Conservation (phyloP, 2,888 invertebrate species). For the Eudasyphora cyanicolor region DNA sequence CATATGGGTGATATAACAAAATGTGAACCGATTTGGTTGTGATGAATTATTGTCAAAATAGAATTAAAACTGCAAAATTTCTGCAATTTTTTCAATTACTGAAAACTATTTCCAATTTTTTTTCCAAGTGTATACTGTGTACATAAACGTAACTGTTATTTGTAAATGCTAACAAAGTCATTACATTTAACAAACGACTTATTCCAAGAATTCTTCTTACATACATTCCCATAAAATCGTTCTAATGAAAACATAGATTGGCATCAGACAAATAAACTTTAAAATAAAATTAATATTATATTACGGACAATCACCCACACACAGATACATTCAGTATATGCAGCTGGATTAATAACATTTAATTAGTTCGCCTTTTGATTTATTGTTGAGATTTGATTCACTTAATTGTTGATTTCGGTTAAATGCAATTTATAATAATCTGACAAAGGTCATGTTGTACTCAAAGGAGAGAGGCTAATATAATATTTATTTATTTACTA, state of each 20-base stretch:
- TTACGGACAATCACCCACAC: not conserved
- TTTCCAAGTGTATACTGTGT: not conserved
- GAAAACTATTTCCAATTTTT: too few species aligned
- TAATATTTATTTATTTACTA: too few species aligned
- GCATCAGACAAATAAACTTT: not conserved
- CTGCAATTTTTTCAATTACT: too few species aligned
- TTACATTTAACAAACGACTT: not conserved
- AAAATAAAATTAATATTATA: not conserved
- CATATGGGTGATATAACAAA: not conserved
- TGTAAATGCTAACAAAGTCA: not conserved
- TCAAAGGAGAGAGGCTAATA: too few species aligned
- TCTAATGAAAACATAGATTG: not conserved
- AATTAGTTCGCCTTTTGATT: not conserved
- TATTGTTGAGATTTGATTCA: not conserved
- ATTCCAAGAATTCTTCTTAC: not conserved
- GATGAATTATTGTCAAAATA: too few species aligned
- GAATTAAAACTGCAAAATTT: too few species aligned
- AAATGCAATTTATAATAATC: not conserved
- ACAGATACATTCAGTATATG: not conserved
- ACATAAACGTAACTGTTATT: not conserved
- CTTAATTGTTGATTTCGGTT: not conserved
- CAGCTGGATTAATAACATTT: not conserved
- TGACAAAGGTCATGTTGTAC: not conserved
- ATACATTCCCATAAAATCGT: not conserved
- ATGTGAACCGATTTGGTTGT: not conserved